Base-by-base conservation (phyloP, 2,888 invertebrate genomes). In the Marasmarcha lunaedactyla region DNA sequence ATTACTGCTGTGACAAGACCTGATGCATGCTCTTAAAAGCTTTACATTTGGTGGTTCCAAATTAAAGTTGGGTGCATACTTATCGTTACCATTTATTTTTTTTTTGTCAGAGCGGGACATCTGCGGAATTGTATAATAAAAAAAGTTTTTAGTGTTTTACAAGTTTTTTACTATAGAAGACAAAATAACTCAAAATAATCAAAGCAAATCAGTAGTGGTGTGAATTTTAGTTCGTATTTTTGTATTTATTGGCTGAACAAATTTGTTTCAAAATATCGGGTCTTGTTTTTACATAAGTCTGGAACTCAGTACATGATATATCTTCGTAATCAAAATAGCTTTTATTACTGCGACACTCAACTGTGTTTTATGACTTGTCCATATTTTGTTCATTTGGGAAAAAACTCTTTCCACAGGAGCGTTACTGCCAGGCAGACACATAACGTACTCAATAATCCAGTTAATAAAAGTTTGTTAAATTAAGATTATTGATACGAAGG, bases 361-460 rank as follows among this genome's bases (percentile, higher is more conserved):
- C 40, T 50, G 46, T 40, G 48, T 48, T 47, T 42, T 39, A 33
- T 40, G 38, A 15, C 12, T 42, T 36, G 48, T 51, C 50, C 50
- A 48, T 41, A 50, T 36, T 45, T 43, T 46, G 15, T 48, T 51
- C 46, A 48, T 49, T 10, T 41, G 6, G 26, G 48, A 48, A 46
- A 48, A 48, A 6, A 48, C 42, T 43, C 44, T 46, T 44, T 46
- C 48, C 39, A 45, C 46, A 41, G 46, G 43, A 27, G 49, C 49
- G 36, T 51, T 51, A 39, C 42, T 50, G 34, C 14, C 49, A 38
- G 48, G 47, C 38, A 51, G 30, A 46, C 49, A 49, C 39, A 49
- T 45, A 50, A 53, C 44, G 20, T 51, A 48, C 42, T 50, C 45
- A 46, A 47, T 48, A 38, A 48, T 27, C 26, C 42, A 42, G 15